These are phyloP conservation scores for Aporophyla nigra DNA, from an alignment of 2,888 invertebrate genomes.

Conservation along the genomic window DNA sequence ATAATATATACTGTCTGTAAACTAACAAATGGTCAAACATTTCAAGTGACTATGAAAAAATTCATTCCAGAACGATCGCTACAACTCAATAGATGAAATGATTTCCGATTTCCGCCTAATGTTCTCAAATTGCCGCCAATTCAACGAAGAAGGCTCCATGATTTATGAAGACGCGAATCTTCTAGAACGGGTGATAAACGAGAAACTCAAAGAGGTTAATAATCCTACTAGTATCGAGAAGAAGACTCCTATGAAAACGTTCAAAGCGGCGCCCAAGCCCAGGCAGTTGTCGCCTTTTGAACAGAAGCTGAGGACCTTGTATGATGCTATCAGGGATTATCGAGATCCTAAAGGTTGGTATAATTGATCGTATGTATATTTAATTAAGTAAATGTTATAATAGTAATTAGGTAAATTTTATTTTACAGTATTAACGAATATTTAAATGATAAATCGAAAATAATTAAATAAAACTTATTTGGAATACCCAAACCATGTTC, in stretches of 20 bases:
- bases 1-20: too few species aligned
- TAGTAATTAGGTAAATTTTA: too few species aligned
- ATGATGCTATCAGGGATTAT: slow-evolving; percentile 97
- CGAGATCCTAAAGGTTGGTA: slow-evolving; percentile 89
- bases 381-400: too few species aligned
- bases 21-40: too few species aligned
- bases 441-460: too few species aligned
- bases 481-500: too few species aligned
- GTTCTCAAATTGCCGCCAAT: slow-evolving; percentile 99
- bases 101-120: slow-evolving; percentile 97
- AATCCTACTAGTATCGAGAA: slow-evolving; percentile 91
- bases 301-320: slow-evolving; percentile 96
- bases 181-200: slow-evolving; percentile 95
- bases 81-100: slow-evolving; percentile 96
- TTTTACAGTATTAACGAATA: too few species aligned
- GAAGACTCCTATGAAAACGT: slow-evolving; percentile 89
- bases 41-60: too few species aligned
- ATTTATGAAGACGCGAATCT: slow-evolving; percentile 98
- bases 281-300: slow-evolving; percentile 91
- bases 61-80: slow-evolving; percentile 92
- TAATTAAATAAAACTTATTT: too few species aligned
- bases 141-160: slow-evolving; percentile 98
- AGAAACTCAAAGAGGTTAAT: slow-evolving; percentile 95
- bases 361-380: not conserved
- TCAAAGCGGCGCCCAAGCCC: slow-evolving; percentile 81